phyloP scores from a whole-genome alignment of 2,797 vertebrate genomes.

The Poeciliopsis infans region DNA sequence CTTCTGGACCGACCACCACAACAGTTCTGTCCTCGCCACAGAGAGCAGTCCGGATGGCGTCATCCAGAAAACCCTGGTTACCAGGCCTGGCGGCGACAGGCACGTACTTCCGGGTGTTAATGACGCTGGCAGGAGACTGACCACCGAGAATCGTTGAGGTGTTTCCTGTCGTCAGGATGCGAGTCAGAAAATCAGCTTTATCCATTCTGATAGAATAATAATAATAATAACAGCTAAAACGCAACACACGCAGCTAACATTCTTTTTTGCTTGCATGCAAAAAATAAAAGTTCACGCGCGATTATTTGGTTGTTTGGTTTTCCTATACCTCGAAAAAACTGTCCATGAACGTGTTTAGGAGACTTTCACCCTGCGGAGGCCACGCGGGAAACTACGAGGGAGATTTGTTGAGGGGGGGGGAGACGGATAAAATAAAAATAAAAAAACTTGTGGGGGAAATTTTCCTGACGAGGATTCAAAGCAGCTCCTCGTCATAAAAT shows the following conservation, averaged over 20 bases:
- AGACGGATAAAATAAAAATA: not conserved
- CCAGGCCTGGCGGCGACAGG: conserved; percentile 15
- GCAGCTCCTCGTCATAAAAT: not conserved
- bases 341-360: not conserved
- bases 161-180: conserved; percentile 37
- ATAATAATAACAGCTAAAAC: not conserved
- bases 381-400: not conserved
- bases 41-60: conserved; percentile 50
- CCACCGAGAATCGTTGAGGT: conserved; percentile 65
- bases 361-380: too few species aligned
- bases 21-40: conserved; percentile 37
- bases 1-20: conserved; percentile 71
- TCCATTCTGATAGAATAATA: conserved; percentile 53
- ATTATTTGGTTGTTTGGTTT: not conserved
- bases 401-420: not conserved
- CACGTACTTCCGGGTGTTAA: conserved; percentile 61
- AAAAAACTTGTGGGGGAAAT: too few species aligned
- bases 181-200: conserved; percentile 49
- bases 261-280: not conserved
- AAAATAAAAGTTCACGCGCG: not conserved
- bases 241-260: not conserved
- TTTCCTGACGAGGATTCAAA: too few species aligned
- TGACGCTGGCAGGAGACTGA: conserved; percentile 55
- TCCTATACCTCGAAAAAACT: not conserved
- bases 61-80: conserved; percentile 33